Evolutionary conservation across 2,113 vertebrate species (phyloP).

Genomic region (Monarcha castaneiventris): DNA sequence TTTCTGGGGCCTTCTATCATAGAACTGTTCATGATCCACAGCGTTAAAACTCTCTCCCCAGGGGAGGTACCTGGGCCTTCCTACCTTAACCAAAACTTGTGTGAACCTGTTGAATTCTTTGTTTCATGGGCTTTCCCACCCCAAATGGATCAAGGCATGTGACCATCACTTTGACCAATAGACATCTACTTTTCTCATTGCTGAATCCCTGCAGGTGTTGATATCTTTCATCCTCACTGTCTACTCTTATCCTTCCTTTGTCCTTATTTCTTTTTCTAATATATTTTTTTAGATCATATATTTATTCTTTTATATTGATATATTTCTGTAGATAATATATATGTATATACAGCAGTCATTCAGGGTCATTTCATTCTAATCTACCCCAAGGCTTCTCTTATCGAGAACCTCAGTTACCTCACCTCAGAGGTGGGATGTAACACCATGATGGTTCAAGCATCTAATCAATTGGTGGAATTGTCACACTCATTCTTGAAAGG

Average conservation of each 20-base stretch:
- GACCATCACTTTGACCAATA: not conserved
- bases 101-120: not conserved
- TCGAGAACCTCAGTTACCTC: not conserved
- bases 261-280: not conserved
- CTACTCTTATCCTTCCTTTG: not conserved
- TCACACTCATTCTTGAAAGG: not conserved
- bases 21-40: not conserved
- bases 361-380: not conserved
- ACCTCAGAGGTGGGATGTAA: fast-evolving
- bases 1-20: not conserved
- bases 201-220: not conserved
- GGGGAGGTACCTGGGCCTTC: not conserved
- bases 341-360: not conserved
- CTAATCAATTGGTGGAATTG: not conserved
- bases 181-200: not conserved
- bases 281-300: not conserved
- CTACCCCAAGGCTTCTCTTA: not conserved
- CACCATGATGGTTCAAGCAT: not conserved
- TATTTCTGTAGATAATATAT: not conserved
- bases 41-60: fast-evolving
- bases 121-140: fast-evolving
- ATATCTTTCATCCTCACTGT: not conserved
- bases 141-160: not conserved
- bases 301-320: not conserved
- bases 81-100: not conserved